These are phyloP conservation scores for Hippocampus mohnikei DNA, from an alignment of 2,113 vertebrate species.

Conservation along the genomic window DNA sequence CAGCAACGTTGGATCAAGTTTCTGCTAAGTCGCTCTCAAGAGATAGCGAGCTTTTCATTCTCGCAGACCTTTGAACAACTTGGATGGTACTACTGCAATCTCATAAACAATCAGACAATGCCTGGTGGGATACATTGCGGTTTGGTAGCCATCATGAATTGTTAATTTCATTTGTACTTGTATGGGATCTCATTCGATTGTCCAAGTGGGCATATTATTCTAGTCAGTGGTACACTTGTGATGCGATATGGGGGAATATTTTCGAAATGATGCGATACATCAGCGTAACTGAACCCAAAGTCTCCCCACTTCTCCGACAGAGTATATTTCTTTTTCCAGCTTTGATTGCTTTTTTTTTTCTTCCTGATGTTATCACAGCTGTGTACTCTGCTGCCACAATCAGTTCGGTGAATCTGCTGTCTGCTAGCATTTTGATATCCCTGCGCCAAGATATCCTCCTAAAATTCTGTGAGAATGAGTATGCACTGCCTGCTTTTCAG, in stretches of 20 bases:
- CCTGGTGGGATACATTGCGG: too few species aligned
- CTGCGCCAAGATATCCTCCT: constrained; percentile 50
- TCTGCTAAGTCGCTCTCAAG: too few species aligned
- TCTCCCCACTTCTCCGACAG: constrained; percentile 25
- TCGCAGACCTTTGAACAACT: too few species aligned
- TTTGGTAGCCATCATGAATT: too few species aligned
- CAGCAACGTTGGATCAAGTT: too few species aligned
- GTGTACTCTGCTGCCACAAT: constrained; percentile 32
- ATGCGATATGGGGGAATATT: constrained; percentile 16
- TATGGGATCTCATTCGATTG: too few species aligned
- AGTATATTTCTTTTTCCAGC: constrained; percentile 5
- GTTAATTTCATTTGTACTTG: too few species aligned
- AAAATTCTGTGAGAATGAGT: constrained; percentile 44
- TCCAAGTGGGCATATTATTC: too few species aligned
- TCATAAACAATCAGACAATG: too few species aligned
- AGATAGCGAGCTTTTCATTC: too few species aligned
- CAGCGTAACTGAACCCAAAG: constrained; percentile 34
- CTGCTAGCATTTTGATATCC: constrained; percentile 53
- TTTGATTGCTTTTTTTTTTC: constrained; percentile 24
- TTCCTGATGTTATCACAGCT: constrained; percentile 49
- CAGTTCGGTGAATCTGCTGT: constrained; percentile 49
- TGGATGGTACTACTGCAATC: too few species aligned
- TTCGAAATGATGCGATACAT: constrained; percentile 4
- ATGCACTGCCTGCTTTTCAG: constrained; percentile 38
- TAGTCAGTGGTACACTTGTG: too few species aligned